phyloP scores from a whole-genome alignment of 2,113 vertebrate genomes.

The Ranitomeya variabilis region DNA sequence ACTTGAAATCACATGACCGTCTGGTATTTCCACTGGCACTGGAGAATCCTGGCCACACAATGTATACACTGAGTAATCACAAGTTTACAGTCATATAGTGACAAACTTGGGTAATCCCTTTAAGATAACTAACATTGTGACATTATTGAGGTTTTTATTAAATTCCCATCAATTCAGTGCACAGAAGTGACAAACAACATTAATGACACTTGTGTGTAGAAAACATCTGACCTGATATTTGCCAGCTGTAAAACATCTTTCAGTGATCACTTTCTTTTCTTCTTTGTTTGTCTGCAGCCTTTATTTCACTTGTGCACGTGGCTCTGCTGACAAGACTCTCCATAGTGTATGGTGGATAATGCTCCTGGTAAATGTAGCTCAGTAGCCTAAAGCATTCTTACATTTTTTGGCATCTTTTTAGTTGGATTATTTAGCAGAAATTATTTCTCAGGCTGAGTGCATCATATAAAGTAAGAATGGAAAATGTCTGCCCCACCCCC shows the following conservation, averaged over 20 bases:
- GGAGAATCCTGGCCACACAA: too few relatives aligned
- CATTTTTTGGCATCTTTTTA: neutral
- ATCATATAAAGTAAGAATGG: neutral
- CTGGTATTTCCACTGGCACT: too few relatives aligned
- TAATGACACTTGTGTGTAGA: neutral
- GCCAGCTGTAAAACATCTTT: neutral
- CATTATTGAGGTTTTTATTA: neutral
- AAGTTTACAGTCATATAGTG: too few relatives aligned
- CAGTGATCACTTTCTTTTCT: neutral
- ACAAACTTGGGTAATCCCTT: too few relatives aligned
- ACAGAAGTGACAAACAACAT: neutral
- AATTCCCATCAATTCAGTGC: neutral
- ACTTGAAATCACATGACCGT: too few relatives aligned
- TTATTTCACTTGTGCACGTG: neutral
- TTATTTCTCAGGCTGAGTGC: neutral
- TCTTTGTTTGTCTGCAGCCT: slow-evolving; percentile 3
- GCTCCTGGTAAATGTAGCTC: too few relatives aligned
- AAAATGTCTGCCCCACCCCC: neutral
- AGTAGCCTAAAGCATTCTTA: neutral
- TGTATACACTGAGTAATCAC: too few relatives aligned
- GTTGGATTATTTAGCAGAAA: neutral
- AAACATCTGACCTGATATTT: neutral
- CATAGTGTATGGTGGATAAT: too few relatives aligned
- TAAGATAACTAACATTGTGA: too few relatives aligned
- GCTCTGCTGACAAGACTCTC: neutral